Base-by-base conservation (phyloP, 2,888 invertebrate genomes). In the Lithophane socia region DNA sequence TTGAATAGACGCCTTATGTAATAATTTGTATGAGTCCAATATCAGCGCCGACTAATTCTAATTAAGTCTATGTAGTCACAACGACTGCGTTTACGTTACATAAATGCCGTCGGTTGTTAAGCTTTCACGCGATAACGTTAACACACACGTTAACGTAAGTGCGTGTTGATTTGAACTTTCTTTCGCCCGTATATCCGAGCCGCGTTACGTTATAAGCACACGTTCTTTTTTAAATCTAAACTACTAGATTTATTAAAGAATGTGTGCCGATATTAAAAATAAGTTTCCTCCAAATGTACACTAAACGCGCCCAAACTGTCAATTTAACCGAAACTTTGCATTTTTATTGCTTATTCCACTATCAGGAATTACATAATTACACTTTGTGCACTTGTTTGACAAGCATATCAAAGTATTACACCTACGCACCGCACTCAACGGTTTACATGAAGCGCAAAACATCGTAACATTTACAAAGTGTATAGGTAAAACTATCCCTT, bases 311-410 rank as follows among this genome's bases (percentile, higher is more conserved):
- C 79, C 49, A 67, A 79, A 87, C 85, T 83, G 86, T 85, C 73
- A 89, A 87, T 87, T 88, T 88, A 82, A 86, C 77, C 73, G 76
- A 85, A 82, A 76, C 63, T 77, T 78, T 82, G 82, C 72, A 84
- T 85, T 88, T 90, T 89, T 92, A 93, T 93, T 93, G 93, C 94
- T 94, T 94, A 93, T 91, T 90, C 91, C 93, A 90, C 91, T 92
- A 94, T 83, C 87, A 91, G 92, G 93, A 92, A 92, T 92, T 91
- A 88, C 82, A 88, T 86, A 75, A 79, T 81, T 83, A 94, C 90
- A 95, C 94, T 93, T 94, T 94, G 94, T 93, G 95, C 94, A 92
- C 96, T 95, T 95, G 96, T 96, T 92, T 95, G 91, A 96, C 96
- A 96, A 96, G 96, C 95, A 92, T 92, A 90, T 89, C 94, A 94